Evolutionary conservation across 2,113 vertebrate species (phyloP), one percentile per base, ranked within the genome.

Genomic region (Aegypius monachus): DNA sequence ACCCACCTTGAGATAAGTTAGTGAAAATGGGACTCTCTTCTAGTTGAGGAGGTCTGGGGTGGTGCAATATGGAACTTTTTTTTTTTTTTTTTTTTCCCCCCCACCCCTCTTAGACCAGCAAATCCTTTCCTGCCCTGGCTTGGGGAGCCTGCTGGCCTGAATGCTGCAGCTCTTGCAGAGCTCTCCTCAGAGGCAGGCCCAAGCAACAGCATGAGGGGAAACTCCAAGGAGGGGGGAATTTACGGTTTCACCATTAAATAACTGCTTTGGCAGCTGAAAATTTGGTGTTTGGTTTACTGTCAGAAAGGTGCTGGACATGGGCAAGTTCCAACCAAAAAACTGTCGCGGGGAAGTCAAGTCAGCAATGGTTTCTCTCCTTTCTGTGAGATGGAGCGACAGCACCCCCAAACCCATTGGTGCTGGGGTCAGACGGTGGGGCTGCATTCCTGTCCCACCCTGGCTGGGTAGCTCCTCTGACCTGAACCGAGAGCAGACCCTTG

Each of bases 371-470:
- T 52, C 45, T 48, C 31, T 73, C 40, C 1, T 2, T 8, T 72
- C 45, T 7, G 2, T 20, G n/a, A 36, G 26, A 10, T 16, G 25
- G 50, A 79, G n/a, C 2, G 11, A 27, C 42, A 31, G 27, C 29
- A 43, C 27, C 63, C 40, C 63, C 32, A 45, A 34, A 52, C 3
- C 36, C 47, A 7, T 2, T 1, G 0, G 36, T 27, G 36, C n/a
- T 10, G 34, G 73, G 31, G 32, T 13, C 25, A 27, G 58, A 7
- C 16, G 2, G 0, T 10, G 58, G 36, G 17, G 16, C 26, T 58
- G 26, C 6, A 1, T 9, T 40, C 38, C 43, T 0, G 0, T 45
- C 59, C 59, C 74, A 38, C 23, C n/a, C 36, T 1, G 2, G 42
- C 47, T 53, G 27, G 6, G 43, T 7, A 16, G 22, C 17, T 75